Conservation (phyloP, 2,113 vertebrate genomes). For the Pedionomus torquatus region DNA sequence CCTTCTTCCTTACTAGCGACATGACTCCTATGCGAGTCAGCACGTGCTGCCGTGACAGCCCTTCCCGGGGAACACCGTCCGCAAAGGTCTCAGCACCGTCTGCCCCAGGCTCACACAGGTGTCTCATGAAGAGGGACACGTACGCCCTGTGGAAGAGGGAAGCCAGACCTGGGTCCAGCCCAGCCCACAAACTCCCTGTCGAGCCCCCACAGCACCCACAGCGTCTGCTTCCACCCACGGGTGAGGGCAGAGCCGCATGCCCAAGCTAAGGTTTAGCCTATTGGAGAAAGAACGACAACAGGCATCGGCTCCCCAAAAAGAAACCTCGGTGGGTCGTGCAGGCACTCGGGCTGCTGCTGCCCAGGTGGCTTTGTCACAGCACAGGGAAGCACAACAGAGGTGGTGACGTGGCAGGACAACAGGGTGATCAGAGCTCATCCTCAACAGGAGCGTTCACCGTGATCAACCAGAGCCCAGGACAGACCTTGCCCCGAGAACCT, state of each 20-base stretch:
- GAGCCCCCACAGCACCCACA: not conserved
- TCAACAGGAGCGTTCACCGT: rapidly evolving
- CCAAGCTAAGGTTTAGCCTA: not conserved
- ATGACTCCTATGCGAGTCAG: conserved; percentile 97
- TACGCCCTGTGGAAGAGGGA: conserved; percentile 85
- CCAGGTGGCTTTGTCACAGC: not conserved
- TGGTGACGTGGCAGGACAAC: rapidly evolving
- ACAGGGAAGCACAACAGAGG: not conserved
- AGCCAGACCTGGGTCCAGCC: not conserved
- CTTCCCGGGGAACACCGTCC: conserved; percentile 93
- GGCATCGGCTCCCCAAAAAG: not conserved
- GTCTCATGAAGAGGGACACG: conserved; percentile 97
- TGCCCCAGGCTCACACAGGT: conserved; percentile 93
- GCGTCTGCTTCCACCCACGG: rapidly evolving
- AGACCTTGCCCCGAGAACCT: not conserved
- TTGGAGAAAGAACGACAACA: not conserved
- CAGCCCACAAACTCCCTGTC: rapidly evolving
- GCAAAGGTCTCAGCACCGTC: conserved; percentile 96
- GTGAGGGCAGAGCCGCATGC: not conserved
- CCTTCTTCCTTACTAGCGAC: conserved; percentile 99
- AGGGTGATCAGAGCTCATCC: rapidly evolving
- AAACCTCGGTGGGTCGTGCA: rapidly evolving
- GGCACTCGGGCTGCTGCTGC: not conserved
- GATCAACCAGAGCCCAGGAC: not conserved
- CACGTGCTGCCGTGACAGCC: conserved; percentile 94